Evolutionary conservation across 1,140 invertebrate species (phyloP), one percentile per base, ranked within the genome.

Genomic region (Tetragnatha versicolor): DNA sequence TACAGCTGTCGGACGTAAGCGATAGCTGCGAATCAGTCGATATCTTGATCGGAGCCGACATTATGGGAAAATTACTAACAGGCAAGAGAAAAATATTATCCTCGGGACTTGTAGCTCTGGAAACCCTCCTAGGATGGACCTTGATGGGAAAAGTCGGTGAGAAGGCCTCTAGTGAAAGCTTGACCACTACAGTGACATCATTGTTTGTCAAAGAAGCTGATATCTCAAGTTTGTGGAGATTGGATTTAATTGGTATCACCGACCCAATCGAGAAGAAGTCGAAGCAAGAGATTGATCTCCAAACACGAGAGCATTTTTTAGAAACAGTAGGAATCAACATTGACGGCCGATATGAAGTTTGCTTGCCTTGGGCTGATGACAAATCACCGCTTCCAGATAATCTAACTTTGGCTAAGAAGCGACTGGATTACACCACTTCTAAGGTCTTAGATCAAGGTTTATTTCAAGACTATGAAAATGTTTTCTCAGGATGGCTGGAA

Each of bases 211-310:
- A 53, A 10, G 22, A 10, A 10, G 6, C 22, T 53, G 49, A 53
- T 6, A 53, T 53, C 10, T 22, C 10, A 7, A 7, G 22, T 10
- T 17, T 53, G 22, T 53, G 55, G 55, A 7, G 20, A 9, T n/a
- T 60, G 9, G 55, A 60, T 29, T 29, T 31, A 31, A 10, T n/a
- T n/a, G 85, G 85, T 31, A 86, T 86, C 35, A 42, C 1, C 7
- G 84, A 87, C 72, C 84, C 84, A 0, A 53, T 76, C 9, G 81
- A 83, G 78, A 83, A 80, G 45, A 75, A 81, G 76, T 58, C 81
- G 20, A 47, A 72, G 55, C 65, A 70, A n/a, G 0, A 2, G 9
- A 60, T 9, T 10, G 17, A 84, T 65, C 68, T 78, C 33, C 81
- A 61, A n/a, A 81, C 81, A 0, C 55, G 77, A 29, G 72, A 79